These are phyloP conservation scores for Drosophila mimetica DNA, from an alignment of 2,888 invertebrate species.

Conservation along the genomic window DNA sequence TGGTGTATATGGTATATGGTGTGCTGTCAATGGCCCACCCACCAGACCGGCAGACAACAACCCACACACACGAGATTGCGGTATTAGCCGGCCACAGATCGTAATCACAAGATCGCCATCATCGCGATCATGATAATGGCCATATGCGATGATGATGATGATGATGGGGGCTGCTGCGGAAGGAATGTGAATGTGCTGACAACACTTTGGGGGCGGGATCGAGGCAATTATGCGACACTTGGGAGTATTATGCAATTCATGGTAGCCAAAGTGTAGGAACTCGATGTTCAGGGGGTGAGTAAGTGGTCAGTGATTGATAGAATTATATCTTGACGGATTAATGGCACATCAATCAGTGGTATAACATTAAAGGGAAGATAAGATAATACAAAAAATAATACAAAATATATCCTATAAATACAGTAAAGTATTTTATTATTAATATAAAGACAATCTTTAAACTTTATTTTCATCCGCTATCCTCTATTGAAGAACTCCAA, in stretches of 20 bases:
- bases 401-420: background rate
- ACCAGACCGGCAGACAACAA: conserved; percentile 19
- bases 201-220: conserved; percentile 15
- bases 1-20: conserved; percentile 1
- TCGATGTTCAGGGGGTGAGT: background rate
- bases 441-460: too few relatives aligned
- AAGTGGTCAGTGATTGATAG: background rate
- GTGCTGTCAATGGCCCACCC: conserved; percentile 23
- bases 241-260: conserved; percentile 16
- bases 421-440: background rate
- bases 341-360: background rate
- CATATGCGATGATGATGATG: conserved; percentile 7
- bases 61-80: conserved; percentile 43
- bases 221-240: conserved; percentile 28
- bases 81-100: conserved; percentile 29
- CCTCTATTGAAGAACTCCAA: too few relatives aligned
- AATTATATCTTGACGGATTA: background rate
- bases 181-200: conserved; percentile 17
- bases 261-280: background rate
- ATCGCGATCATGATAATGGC: conserved; percentile 12
- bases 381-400: background rate
- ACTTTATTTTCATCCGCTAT: too few relatives aligned
- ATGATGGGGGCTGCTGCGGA: conserved; percentile 4
- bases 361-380: background rate
- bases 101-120: conserved; percentile 39